Base-by-base conservation (phyloP, 2,888 invertebrate species). In the Panorpa germanica region DNA sequence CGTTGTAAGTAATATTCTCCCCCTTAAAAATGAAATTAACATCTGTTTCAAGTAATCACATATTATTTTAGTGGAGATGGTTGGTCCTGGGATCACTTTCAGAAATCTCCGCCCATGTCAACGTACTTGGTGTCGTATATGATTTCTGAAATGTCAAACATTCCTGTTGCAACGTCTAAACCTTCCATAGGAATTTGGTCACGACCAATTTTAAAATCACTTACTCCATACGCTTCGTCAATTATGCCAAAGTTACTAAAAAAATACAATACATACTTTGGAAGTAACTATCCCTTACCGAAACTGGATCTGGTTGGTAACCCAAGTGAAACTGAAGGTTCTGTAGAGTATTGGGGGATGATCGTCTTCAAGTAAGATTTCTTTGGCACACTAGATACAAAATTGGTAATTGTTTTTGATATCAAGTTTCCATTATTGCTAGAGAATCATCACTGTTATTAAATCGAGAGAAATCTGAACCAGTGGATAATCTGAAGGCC, bases 281-380 rank as follows among this genome's bases (percentile, higher is more conserved):
- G 72, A 37, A 55, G 64, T 0, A 73, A 69, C 38, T 78, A 81
- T 45, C 72, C 74, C 0, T 45, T 81, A 15, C 65, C 70, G 0
- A 81, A 82, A 51, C 65, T 76, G 38, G 83, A 85, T 45, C 75
- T 83, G 76, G 69, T 80, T 3, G 83, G 81, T 2, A 56, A 85
- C 21, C 82, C 83, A 0, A 82, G 83, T 48, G 83, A 82, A 45
- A 64, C 69, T 24, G 74, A 75, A 18, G 77, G 75, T 0, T 81
- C 80, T 5, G 82, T 82, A 81, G 82, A 76, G 46, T 76, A 76
- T 43, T 75, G 75, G 75, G 75, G 75, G 2, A 46, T 74, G 18
- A 61, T 75, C 8, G 70, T 71, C 4, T 77, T 69, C 49, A 63
- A 68, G 69, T 67, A 44, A 41, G 42, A 40, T 30, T 28, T n/a